Evolutionary conservation across 1,140 invertebrate species (phyloP).

Genomic region (Eulimnadia texana): DNA sequence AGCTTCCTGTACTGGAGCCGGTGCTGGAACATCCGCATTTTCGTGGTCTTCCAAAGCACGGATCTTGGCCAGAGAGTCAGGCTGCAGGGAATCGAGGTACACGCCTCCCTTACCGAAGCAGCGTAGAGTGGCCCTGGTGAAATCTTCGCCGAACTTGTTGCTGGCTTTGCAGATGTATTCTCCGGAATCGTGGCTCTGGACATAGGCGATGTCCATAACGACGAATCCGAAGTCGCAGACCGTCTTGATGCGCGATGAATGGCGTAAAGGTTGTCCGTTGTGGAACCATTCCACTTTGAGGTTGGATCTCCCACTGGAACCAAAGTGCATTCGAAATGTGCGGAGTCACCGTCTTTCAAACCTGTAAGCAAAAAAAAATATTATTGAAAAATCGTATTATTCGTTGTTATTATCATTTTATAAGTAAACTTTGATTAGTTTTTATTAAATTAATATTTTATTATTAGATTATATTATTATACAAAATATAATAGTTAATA

Average conservation of each 20-base stretch:
- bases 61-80: conserved; percentile 79
- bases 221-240: conserved; percentile 94
- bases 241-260: conserved; percentile 82
- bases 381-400: no score
- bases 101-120: conserved; percentile 76
- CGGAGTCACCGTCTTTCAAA: conserved; percentile 77
- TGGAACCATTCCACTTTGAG: conserved; percentile 93
- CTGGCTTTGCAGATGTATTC: conserved; percentile 79
- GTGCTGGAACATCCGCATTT: conserved; percentile 43
- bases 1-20: conserved; percentile 51
- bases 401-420: no score
- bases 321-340: conserved; percentile 83
- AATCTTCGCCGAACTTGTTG: conserved; percentile 82
- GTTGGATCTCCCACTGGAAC: conserved; percentile 81
- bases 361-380: no score
- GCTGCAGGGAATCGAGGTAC: conserved; percentile 84
- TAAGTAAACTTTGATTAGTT: no score
- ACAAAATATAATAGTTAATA: no score
- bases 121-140: conserved; percentile 61
- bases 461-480: no score
- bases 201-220: conserved; percentile 84
- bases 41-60: conserved; percentile 57
- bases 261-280: conserved; percentile 69
- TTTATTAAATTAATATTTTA: no score
- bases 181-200: conserved; percentile 83